A percentile compares a stretch with the other conserved stretches of the same genome.
phyloP scores from a whole-genome alignment of 2,797 vertebrate species.

The Diplodus puntazzo region DNA sequence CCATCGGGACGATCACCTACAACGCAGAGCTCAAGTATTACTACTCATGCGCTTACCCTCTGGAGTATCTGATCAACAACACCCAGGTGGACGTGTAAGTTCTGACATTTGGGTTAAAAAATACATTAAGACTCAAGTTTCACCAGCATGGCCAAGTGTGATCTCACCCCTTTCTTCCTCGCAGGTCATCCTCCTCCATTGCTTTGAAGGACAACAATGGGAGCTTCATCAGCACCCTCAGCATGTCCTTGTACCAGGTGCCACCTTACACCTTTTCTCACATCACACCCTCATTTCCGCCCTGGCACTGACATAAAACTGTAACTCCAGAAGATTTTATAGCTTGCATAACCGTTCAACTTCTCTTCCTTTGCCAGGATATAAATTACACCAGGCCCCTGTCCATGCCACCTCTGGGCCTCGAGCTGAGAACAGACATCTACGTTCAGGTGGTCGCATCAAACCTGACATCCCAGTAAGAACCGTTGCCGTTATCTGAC shows the following conservation, averaged over 20 bases:
- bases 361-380: slow-evolving; percentile 71
- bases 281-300: not conserved
- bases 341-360: not conserved
- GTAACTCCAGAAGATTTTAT: slow-evolving; percentile 13
- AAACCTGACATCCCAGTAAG: slow-evolving; percentile 85
- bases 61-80: slow-evolving; percentile 86
- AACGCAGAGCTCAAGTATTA: slow-evolving; percentile 83
- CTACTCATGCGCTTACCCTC: slow-evolving; percentile 84
- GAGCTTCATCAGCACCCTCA: slow-evolving; percentile 85
- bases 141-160: not conserved
- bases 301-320: not conserved
- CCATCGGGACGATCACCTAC: slow-evolving; percentile 79
- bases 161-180: slow-evolving; percentile 17
- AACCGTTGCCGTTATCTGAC: slow-evolving; percentile 23
- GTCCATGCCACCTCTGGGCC: slow-evolving; percentile 74
- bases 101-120: not conserved
- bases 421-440: slow-evolving; percentile 78
- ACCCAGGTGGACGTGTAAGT: slow-evolving; percentile 83
- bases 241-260: slow-evolving; percentile 79
- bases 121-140: not conserved
- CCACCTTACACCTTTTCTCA: slow-evolving; percentile 6
- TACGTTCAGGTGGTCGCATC: slow-evolving; percentile 80
- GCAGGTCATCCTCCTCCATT: slow-evolving; percentile 80
- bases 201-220: slow-evolving; percentile 84
- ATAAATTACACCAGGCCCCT: slow-evolving; percentile 72